phyloP scores from a whole-genome alignment of 2,797 vertebrate species.

The Gymnocypris eckloni region DNA sequence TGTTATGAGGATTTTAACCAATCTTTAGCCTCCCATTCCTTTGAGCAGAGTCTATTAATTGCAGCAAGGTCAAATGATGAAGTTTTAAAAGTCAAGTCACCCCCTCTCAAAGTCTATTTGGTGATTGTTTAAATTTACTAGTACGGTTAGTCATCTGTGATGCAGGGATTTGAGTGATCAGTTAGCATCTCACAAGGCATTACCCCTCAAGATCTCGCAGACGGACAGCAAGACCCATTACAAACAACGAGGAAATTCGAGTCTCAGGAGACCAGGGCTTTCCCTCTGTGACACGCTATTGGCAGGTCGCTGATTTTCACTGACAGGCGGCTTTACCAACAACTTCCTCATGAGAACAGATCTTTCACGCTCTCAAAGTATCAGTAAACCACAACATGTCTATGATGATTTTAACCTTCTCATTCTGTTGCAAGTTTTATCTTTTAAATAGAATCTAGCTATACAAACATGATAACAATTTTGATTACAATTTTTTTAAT shows the following conservation, averaged over 20 bases:
- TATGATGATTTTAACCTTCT: background rate
- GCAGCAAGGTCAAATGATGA: background rate
- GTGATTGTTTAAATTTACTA: background rate
- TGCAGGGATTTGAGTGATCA: background rate
- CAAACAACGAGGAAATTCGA: conserved; percentile 10
- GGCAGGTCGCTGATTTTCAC: conserved; percentile 43
- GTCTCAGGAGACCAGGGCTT: conserved; percentile 1
- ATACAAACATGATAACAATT: background rate
- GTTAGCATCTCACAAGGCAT: conserved; percentile 6
- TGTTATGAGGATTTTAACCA: conserved; percentile 17
- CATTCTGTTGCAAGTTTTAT: background rate
- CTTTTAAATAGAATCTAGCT: background rate
- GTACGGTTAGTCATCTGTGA: background rate
- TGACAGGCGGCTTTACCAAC: conserved; percentile 4
- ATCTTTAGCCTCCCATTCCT: background rate
- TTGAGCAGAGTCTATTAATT: background rate
- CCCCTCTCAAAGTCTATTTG: background rate
- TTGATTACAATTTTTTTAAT: background rate
- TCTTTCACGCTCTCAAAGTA: background rate
- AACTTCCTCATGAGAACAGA: conserved; percentile 33
- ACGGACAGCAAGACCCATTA: conserved; percentile 18
- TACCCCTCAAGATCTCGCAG: background rate
- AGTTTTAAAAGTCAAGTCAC: background rate
- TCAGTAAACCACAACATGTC: background rate
- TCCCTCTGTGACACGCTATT: conserved; percentile 27